A percentile compares a stretch with the other conserved stretches of the same genome.
Evolutionary conservation across 2,797 vertebrate species (phyloP).

Genomic region (Poeciliopsis infans): DNA sequence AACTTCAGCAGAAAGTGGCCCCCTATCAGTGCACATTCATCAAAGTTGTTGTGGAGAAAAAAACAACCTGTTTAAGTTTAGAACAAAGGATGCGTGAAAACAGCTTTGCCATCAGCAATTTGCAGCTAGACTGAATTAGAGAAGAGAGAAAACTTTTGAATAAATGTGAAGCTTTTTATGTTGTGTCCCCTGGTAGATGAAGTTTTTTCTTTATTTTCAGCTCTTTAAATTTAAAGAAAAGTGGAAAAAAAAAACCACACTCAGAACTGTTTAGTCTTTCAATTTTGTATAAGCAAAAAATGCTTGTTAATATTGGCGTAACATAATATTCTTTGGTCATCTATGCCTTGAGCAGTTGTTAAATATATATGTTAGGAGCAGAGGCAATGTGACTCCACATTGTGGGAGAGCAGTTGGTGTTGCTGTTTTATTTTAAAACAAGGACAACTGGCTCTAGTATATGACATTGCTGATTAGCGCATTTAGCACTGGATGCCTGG

Average conservation of each 20-base stretch:
- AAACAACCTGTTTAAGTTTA: conserved; percentile 34
- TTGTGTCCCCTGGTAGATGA: conserved; percentile 20
- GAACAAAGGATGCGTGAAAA: conserved; percentile 25
- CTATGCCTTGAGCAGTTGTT: not conserved
- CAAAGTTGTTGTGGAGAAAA: conserved; percentile 45
- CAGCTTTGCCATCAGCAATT: conserved; percentile 24
- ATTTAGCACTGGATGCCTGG: not conserved
- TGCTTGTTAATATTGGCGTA: not conserved
- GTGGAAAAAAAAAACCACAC: not conserved
- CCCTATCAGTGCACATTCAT: conserved; percentile 39
- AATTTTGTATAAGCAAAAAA: not conserved
- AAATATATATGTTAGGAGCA: not conserved
- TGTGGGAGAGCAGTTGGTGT: not conserved
- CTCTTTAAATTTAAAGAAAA: conserved; percentile 12
- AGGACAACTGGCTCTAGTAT: not conserved
- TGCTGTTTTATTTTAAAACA: conserved; percentile 1
- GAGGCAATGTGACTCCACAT: conserved; percentile 1
- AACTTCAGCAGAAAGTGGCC: conserved; percentile 27
- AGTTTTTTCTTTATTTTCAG: conserved; percentile 16
- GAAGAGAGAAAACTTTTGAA: conserved; percentile 18
- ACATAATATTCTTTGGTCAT: not conserved
- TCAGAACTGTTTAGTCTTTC: not conserved
- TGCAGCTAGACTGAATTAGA: conserved; percentile 20
- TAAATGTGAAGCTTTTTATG: conserved; percentile 19
- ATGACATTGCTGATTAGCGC: not conserved